A percentile compares a stretch with the other conserved stretches of the same genome.
These are phyloP conservation scores for Rhinoraja longicauda DNA, from an alignment of 2,797 vertebrate species.

Conservation along the genomic window DNA sequence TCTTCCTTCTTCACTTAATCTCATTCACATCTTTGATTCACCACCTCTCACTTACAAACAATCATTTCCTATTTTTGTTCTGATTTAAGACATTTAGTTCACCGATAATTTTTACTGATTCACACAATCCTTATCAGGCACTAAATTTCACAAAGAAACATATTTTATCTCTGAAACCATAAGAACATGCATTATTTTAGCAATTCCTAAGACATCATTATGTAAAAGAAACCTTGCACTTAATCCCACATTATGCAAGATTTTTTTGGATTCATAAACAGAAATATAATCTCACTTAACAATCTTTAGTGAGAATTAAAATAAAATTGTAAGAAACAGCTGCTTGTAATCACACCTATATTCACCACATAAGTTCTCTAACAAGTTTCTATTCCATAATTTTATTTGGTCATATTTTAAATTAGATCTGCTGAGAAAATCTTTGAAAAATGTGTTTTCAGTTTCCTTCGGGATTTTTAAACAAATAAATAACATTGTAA, in stretches of 20 bases:
- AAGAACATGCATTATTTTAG: neutral
- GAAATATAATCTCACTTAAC: neutral
- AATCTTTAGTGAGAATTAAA: neutral
- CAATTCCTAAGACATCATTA: neutral
- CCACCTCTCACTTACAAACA: neutral
- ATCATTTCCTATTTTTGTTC: neutral
- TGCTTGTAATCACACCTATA: constrained; percentile 1
- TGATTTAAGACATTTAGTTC: neutral
- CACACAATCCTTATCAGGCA: neutral
- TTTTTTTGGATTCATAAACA: neutral
- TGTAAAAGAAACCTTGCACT: neutral
- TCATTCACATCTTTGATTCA: neutral
- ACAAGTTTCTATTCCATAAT: neutral
- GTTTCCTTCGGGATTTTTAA: neutral
- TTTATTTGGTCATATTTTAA: neutral
- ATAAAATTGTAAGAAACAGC: neutral
- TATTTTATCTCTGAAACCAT: neutral
- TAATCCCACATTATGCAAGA: neutral
- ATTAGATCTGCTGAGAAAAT: neutral
- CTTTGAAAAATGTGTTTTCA: neutral
- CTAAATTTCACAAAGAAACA: neutral
- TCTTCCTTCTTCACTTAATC: neutral
- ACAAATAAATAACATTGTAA: neutral
- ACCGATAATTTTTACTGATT: neutral
- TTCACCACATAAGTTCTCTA: neutral